A percentile compares a stretch with the other conserved stretches of the same genome.
Evolutionary conservation across 2,888 invertebrate genomes (phyloP).

Genomic region (Heliconius ethilla): DNA sequence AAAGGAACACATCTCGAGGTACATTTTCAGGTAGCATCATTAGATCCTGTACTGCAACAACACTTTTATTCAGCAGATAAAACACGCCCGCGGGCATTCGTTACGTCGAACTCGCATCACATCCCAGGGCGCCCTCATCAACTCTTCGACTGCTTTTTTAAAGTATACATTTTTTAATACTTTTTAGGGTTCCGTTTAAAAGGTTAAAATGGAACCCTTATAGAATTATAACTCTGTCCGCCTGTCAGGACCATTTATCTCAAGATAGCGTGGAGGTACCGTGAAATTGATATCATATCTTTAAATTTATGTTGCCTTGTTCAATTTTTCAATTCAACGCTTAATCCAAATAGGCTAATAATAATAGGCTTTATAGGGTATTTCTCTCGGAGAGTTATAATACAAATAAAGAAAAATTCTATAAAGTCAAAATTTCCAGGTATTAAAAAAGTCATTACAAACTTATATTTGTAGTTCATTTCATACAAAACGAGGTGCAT

Average conservation of each 20-base stretch:
- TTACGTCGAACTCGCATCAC: slow-evolving; percentile 56
- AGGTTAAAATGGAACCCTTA: neutral
- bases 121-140: slow-evolving; percentile 48
- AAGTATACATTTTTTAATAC: slow-evolving; percentile 4
- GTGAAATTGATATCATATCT: neutral
- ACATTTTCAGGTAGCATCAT: slow-evolving; percentile 48
- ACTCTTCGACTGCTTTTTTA: slow-evolving; percentile 48
- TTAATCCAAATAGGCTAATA: neutral
- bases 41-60: slow-evolving; percentile 48
- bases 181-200: neutral
- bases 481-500: too few species aligned
- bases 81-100: slow-evolving; percentile 67
- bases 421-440: neutral
- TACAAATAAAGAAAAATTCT: neutral
- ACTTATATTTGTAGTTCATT: neutral
- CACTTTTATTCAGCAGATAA: slow-evolving; percentile 66
- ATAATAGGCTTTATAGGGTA: neutral
- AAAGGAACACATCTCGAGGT: slow-evolving; percentile 47
- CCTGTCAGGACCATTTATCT: neutral
- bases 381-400: neutral
- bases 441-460: neutral
- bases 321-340: neutral
- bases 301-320: neutral
- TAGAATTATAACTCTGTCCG: neutral
- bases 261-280: neutral